phyloP scores from a whole-genome alignment of 2,888 invertebrate genomes.

The Agelastica alni region DNA sequence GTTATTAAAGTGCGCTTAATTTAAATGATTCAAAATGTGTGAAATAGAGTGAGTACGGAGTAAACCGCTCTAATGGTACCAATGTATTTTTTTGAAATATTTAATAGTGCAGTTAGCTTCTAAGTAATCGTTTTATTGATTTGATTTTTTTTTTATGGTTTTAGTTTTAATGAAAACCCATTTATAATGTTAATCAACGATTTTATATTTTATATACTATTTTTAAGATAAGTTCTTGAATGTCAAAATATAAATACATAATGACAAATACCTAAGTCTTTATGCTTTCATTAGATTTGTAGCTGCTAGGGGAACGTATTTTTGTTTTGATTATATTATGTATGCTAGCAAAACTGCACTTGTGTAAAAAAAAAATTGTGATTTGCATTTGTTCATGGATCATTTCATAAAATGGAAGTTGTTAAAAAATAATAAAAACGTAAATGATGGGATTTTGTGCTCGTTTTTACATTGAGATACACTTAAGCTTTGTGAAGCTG shows the following conservation, averaged over 20 bases:
- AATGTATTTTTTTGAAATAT: conserved; percentile 22
- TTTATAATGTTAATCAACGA: conserved; percentile 32
- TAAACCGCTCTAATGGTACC: neutral
- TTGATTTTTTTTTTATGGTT: conserved; percentile 21
- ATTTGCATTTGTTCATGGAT: conserved; percentile 2
- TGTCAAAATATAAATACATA: conserved; percentile 27
- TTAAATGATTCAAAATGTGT: no score
- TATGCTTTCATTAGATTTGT: conserved; percentile 2
- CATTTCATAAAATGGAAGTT: no score
- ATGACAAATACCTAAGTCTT: conserved; percentile 6
- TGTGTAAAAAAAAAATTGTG: neutral
- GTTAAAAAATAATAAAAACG: no score
- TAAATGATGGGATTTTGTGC: neutral
- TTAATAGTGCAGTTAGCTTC: conserved; percentile 18
- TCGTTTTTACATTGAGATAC: neutral
- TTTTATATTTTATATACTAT: conserved; percentile 34
- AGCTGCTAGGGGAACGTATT: conserved; percentile 1
- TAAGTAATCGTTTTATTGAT: conserved; percentile 28
- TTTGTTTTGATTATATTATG: neutral
- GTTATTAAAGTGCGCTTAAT: no score
- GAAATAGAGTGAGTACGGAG: no score
- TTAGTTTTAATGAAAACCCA: conserved; percentile 18
- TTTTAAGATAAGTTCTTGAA: conserved; percentile 31
- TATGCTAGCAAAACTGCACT: conserved; percentile 1
- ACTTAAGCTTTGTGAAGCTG: no score